Evolutionary conservation across 2,113 vertebrate species (phyloP).

Genomic region (Mormoops blainvillei): DNA sequence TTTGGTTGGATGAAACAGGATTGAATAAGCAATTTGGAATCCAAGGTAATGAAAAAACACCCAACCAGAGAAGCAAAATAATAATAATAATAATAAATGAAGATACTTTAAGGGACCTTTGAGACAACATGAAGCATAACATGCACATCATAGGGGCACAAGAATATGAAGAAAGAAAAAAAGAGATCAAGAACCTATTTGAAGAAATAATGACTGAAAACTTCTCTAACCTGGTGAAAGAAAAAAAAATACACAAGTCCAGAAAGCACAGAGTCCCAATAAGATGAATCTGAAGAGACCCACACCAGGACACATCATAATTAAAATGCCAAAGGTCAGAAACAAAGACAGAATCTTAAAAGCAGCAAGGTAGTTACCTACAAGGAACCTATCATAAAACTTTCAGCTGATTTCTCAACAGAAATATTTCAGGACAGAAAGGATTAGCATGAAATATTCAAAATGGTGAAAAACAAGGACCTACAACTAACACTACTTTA

Average conservation of each 20-base stretch:
- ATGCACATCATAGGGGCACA: neutral
- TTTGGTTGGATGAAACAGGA: neutral
- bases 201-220: no score
- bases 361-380: neutral
- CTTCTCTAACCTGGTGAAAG: no score
- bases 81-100: neutral
- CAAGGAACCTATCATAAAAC: neutral
- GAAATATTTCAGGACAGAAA: neutral
- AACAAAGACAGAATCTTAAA: neutral
- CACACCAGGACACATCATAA: neutral
- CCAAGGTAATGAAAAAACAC: neutral
- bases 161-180: neutral
- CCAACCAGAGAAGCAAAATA: neutral
- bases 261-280: neutral
- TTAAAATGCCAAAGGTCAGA: neutral
- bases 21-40: neutral
- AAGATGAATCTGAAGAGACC: neutral
- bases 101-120: neutral
- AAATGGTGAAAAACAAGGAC: no score
- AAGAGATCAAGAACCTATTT: neutral
- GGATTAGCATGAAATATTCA: neutral
- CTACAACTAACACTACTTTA: no score
- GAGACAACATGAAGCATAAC: neutral
- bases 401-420: neutral
- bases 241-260: no score